A percentile compares a stretch with the other conserved stretches of the same genome.
These are phyloP conservation scores for Otolemur garnettii DNA, from an alignment of 2,113 vertebrate species.

Conservation along the genomic window DNA sequence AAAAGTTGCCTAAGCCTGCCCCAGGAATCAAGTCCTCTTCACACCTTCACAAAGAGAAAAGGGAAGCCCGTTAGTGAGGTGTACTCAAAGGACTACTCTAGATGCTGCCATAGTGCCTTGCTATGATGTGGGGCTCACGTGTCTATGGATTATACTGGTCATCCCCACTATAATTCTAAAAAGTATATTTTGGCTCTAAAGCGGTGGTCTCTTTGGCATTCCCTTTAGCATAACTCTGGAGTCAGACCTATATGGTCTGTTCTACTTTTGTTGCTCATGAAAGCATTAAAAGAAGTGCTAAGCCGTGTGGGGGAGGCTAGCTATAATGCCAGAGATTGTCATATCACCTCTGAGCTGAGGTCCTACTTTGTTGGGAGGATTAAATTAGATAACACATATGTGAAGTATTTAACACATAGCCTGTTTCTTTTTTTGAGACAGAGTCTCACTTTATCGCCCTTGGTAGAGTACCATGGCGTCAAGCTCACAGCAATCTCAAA, in stretches of 20 bases:
- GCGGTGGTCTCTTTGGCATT: neutral
- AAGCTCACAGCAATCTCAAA: too few relatives aligned
- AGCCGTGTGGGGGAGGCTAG: neutral
- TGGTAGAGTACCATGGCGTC: too few relatives aligned
- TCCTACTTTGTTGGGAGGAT: slow-evolving; percentile 8
- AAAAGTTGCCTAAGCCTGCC: neutral
- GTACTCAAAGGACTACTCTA: slow-evolving; percentile 19
- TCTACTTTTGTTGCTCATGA: slow-evolving; percentile 1
- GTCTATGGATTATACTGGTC: neutral
- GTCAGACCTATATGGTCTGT: slow-evolving; percentile 11
- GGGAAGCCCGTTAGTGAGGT: neutral
- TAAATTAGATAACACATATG: neutral
- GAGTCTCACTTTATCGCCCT: too few relatives aligned
- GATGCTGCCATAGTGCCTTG: neutral
- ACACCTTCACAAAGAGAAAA: neutral
- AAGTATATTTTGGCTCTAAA: neutral
- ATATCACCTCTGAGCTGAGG: slow-evolving; percentile 8
- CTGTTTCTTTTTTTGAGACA: neutral
- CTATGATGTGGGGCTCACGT: neutral
- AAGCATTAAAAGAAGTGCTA: slow-evolving; percentile 38
- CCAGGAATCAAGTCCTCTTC: neutral
- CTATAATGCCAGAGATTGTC: neutral
- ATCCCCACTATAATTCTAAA: slow-evolving; percentile 42
- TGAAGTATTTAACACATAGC: neutral
- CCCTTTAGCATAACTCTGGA: slow-evolving; percentile 11